These are phyloP conservation scores for Danionella dracula DNA, from an alignment of 2,797 vertebrate species.

Conservation along the genomic window DNA sequence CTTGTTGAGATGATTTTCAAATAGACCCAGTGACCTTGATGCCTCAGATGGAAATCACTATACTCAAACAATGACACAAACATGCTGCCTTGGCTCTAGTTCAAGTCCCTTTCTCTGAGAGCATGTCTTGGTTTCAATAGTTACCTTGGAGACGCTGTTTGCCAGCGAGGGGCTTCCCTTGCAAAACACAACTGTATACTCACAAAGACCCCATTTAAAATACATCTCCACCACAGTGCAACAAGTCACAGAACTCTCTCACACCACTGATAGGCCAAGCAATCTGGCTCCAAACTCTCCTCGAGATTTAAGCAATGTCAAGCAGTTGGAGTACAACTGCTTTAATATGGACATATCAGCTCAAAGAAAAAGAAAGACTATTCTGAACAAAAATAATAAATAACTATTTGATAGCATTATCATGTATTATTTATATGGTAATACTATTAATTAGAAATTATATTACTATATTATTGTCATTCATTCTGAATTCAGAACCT, in stretches of 20 bases:
- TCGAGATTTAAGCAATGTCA: neutral
- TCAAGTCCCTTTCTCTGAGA: slow-evolving; percentile 8
- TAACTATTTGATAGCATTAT: too few relatives aligned
- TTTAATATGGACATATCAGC: too few relatives aligned
- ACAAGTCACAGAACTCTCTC: slow-evolving; percentile 13
- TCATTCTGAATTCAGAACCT: too few relatives aligned
- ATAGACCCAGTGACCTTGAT: neutral
- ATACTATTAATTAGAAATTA: too few relatives aligned
- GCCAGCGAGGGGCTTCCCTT: slow-evolving; percentile 22
- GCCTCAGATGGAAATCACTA: neutral
- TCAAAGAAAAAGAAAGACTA: too few relatives aligned
- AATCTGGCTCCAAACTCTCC: neutral
- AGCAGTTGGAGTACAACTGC: too few relatives aligned
- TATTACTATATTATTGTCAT: too few relatives aligned
- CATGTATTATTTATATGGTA: too few relatives aligned
- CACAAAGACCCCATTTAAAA: slow-evolving; percentile 11
- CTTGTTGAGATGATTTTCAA: neutral
- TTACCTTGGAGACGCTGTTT: slow-evolving; percentile 10
- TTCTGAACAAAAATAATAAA: neutral
- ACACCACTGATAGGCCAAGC: neutral
- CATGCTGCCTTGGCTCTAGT: neutral
- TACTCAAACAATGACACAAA: slow-evolving; percentile 4
- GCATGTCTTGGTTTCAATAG: slow-evolving; percentile 19
- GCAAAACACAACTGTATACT: neutral
- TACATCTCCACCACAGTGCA: slow-evolving; percentile 13